Evolutionary conservation across 2,888 invertebrate species (phyloP).

Genomic region (Epinotia ramella): DNA sequence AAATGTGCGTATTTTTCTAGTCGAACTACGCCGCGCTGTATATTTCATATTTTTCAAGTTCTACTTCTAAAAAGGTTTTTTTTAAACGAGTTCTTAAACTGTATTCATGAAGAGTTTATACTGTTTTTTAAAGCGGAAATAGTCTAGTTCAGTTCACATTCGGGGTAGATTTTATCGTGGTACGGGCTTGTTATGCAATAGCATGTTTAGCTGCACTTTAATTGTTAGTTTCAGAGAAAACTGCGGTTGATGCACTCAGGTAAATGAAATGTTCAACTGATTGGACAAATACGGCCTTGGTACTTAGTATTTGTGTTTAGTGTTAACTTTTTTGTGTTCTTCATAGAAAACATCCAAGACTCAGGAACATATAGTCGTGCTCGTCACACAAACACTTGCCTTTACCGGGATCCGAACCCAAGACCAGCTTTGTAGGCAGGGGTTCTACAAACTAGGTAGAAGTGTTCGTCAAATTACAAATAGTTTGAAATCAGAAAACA

Average conservation of each 20-base stretch:
- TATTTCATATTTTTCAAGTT: constrained; percentile 24
- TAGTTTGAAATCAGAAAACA: no score
- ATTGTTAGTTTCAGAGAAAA: not conserved
- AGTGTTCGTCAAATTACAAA: no score
- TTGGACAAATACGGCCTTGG: not conserved
- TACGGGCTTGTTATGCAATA: not conserved
- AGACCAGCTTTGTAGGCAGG: no score
- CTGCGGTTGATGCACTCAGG: not conserved
- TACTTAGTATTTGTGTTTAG: no score
- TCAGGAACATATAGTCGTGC: no score
- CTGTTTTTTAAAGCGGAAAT: not conserved
- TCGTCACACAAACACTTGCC: no score
- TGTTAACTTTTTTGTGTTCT: no score
- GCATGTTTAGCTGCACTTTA: not conserved
- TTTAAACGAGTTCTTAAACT: constrained; percentile 2
- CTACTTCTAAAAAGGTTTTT: constrained; percentile 13
- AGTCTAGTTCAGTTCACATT: not conserved
- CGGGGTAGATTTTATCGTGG: not conserved
- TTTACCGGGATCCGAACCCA: no score
- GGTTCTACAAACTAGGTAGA: no score
- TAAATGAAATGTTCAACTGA: not conserved
- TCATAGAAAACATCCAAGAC: no score
- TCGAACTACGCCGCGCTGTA: not conserved
- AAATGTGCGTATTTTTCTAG: constrained; percentile 33
- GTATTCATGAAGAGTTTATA: not conserved